phyloP scores from a whole-genome alignment of 2,113 vertebrate genomes.

The Pandion haliaetus region DNA sequence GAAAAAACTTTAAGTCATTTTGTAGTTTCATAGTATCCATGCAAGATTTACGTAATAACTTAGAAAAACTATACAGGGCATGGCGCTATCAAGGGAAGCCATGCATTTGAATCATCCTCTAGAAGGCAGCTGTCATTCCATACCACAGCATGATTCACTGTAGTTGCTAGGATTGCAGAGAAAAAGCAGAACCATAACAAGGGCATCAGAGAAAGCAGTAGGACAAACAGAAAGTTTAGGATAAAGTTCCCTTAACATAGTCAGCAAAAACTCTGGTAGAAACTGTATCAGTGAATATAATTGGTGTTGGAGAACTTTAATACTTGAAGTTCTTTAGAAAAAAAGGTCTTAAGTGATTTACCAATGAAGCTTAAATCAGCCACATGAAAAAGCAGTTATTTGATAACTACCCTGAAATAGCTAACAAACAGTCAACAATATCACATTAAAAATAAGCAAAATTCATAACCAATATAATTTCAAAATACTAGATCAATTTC shows the following conservation, averaged over 20 bases:
- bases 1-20: fast-evolving
- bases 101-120: neutral
- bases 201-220: neutral
- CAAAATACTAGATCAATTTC: conserved; percentile 4
- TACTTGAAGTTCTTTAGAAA: neutral
- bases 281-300: neutral
- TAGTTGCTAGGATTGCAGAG: neutral
- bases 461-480: neutral
- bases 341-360: neutral
- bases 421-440: neutral
- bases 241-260: neutral
- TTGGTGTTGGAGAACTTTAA: neutral
- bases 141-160: neutral
- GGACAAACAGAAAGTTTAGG: neutral
- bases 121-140: neutral
- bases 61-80: neutral
- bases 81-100: neutral
- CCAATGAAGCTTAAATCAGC: neutral
- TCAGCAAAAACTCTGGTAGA: neutral
- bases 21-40: neutral
- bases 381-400: neutral
- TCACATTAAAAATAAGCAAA: neutral
- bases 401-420: neutral
- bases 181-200: neutral
- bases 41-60: neutral